Evolutionary conservation across 2,797 vertebrate genomes (phyloP), one percentile per base, ranked within the genome.

Genomic region (Anguilla marmorata): DNA sequence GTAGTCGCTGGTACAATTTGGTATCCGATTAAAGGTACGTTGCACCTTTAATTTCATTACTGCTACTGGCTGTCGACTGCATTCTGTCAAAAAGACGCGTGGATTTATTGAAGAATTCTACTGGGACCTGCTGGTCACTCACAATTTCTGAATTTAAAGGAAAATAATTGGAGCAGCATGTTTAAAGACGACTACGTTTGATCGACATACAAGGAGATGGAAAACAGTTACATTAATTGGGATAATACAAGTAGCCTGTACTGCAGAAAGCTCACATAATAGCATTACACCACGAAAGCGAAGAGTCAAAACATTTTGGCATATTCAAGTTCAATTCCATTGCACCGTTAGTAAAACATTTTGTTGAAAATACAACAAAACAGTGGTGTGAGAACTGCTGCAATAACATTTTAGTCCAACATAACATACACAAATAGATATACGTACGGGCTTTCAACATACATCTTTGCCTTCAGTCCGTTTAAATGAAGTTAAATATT

Each of bases 11-110:
- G 82, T 84, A 30, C 24, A 84, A 54, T 80, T 80, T 48, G 41
- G 48, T 52, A 45, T 84, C 82, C 48, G 24, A 84, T 50, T 50
- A 84, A 50, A 84, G n/a, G 82, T 54, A 54, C 82, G 11, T 84
- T 30, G 45, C 41, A 24, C 48, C 82, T 54, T 54, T 84, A 52
- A 84, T 21, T 21, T 80, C 21, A 84, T 27, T 27, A 24, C 48
- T 16, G 82, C 82, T 54, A 27, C 82, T 52, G 24, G 82, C 82
- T n/a, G 82, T 84, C 8, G 45, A 84, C 50, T 30, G 24, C 48
- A 54, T n/a, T n/a, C 21, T 52, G 50, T 2, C 21, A 45, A 84
- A 48, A 84, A 45, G 16, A 84, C 82, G 24, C 82, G 37, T 45
- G 79, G 21, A 50, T 84, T 52, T 84, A 48, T 27, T 21, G 9